Base-by-base conservation (phyloP, 2,797 vertebrate genomes). In the Chaenodraco wilsoni region DNA sequence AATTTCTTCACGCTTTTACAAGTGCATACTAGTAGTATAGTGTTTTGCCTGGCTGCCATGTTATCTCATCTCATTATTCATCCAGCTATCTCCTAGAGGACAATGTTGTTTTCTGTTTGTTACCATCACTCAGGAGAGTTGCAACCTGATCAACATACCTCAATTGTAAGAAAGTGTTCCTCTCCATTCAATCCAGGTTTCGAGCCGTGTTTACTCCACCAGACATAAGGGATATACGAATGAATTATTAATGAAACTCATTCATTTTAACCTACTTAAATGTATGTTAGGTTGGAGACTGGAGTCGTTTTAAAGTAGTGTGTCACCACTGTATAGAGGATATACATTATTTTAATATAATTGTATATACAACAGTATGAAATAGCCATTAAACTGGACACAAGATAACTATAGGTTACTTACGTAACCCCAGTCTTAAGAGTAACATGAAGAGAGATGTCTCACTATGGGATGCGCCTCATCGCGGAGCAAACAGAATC, bases 231-330 rank as follows among this genome's bases (percentile, higher is more conserved):
- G 2, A 44, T 16, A 11, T 21, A 43, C 5, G 0, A 27, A 65
- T 73, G 3, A 56, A 58, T 62, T 65, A 57, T 62, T 61, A 31
- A 74, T 65, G 11, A 21, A 14, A 40, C 14, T 27, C 21, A 55
- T 41, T 73, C 4, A 46, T 63, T 27, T 54, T 45, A 41, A 46
- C 14, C 23, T 57, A 8, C 41, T 48, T 40, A 8, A 1, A 17
- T 67, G 52, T 40, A 37, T 59, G n/a, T 55, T 19, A 65, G 56
- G 50, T 27, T 5, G 49, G 4, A 56, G 65, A 58, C 27, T 43
- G 31, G 31, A 33, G 19, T 33, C 31, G 19, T 49, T 48, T 55
- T 0, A 52, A 23, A 6, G 3, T n/a, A 9, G 5, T 37, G 17
- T 50, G 27, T 15, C 33, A 33, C 15, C 67, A 17, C 6, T 21